Evolutionary conservation across 2,888 invertebrate genomes (phyloP), one percentile per base, ranked within the genome.

Genomic region (Alloplasta piceator): DNA sequence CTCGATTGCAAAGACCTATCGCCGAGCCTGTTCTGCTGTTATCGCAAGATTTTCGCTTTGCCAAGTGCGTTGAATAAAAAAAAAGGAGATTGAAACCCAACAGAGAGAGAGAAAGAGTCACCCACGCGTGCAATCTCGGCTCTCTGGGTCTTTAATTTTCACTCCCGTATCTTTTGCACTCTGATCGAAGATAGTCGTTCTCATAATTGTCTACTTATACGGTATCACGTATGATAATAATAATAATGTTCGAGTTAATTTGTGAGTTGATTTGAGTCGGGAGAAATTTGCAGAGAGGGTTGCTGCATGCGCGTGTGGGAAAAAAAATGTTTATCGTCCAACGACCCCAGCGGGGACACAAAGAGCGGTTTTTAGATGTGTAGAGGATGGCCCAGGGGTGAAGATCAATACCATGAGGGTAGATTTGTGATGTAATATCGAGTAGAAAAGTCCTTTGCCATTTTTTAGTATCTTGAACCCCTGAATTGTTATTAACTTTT

Each of bases 341-440:
- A 81, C 56, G 80, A 83, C 76, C 82, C 74, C 66, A 46, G 26
- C 38, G 26, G 60, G n/a, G n/a, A 43, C 26, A 60, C 43, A 61
- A 78, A 70, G 73, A 72, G 71, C 3, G 26, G 26, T 26, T 26
- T 26, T 2, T 26, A 26, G 1, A 26, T 26, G 26, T n/a, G n/a
- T n/a, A n/a, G n/a, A n/a, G n/a, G n/a, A n/a, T n/a, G n/a, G n/a
- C n/a, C n/a, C n/a, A n/a, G n/a, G n/a, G n/a, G n/a, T n/a, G n/a
- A n/a, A n/a, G n/a, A n/a, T n/a, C n/a, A n/a, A n/a, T n/a, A n/a
- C n/a, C n/a, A n/a, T n/a, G n/a, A n/a, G n/a, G n/a, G n/a, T n/a
- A n/a, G 26, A 26, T 26, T 26, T 26, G 26, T 1, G 26, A 26
- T 26, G 26, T 1, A 26, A 26, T 26, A n/a, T n/a, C n/a, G n/a